These are phyloP conservation scores for Dusona sp. DNA, from an alignment of 2,888 invertebrate genomes.

Conservation along the genomic window DNA sequence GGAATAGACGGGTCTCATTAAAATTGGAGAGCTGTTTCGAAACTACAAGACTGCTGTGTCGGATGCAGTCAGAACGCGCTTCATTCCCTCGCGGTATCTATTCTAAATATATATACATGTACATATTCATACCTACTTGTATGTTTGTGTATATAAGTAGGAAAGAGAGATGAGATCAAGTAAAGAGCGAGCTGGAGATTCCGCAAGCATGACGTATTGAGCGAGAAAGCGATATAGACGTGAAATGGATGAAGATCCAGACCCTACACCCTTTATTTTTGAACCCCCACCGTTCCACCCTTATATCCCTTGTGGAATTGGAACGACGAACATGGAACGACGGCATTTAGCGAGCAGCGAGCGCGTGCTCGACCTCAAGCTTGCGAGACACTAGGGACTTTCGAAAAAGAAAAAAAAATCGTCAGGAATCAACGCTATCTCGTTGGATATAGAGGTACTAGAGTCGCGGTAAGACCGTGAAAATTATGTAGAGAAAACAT, in stretches of 20 bases:
- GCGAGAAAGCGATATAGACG: constrained; percentile 53
- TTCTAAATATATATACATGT: constrained; percentile 30
- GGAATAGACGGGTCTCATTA: constrained; percentile 84
- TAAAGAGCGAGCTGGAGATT: constrained; percentile 51
- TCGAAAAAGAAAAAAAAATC: constrained; percentile 31
- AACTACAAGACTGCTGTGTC: constrained; percentile 83
- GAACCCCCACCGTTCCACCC: constrained; percentile 19
- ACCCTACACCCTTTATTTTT: constrained; percentile 26
- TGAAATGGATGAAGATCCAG: constrained; percentile 29
- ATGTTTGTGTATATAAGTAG: constrained; percentile 23
- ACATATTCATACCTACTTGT: constrained; percentile 9
- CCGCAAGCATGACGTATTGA: constrained; percentile 62
- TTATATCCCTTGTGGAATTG: constrained; percentile 36
- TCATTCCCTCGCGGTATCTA: constrained; percentile 51
- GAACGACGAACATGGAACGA: constrained; percentile 47
- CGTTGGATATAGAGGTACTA: constrained; percentile 7
- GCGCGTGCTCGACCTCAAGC: constrained; percentile 27
- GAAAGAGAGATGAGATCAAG: constrained; percentile 43
- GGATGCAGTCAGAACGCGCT: constrained; percentile 77
- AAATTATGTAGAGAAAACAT: constrained; percentile 41
- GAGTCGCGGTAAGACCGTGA: constrained; percentile 23
- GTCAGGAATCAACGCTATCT: constrained; percentile 36
- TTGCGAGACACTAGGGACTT: not conserved
- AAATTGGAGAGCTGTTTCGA: constrained; percentile 84
- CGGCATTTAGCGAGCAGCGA: constrained; percentile 28